Percentiles rank a stretch among this genome's conserved stretches.
Conservation (phyloP, 2,797 vertebrate species). For the Anguilla pacifica region DNA sequence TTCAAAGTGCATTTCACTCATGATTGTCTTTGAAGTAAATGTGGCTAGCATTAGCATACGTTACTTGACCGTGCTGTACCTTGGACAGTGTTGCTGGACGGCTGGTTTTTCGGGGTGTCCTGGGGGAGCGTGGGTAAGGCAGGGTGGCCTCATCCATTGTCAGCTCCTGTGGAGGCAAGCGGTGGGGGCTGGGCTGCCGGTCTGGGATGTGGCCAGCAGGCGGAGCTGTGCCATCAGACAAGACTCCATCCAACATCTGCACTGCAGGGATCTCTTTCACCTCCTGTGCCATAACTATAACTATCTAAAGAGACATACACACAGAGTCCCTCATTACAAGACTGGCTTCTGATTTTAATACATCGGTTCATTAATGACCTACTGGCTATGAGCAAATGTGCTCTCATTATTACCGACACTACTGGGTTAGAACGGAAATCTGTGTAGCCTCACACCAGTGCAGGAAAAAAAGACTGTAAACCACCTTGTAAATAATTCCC, state of each 20-base stretch:
- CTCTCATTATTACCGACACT: not conserved
- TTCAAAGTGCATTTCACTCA: not conserved
- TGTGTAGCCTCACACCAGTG: not conserved
- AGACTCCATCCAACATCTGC: slow-evolving; percentile 11
- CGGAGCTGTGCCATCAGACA: not conserved
- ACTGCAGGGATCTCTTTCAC: not conserved
- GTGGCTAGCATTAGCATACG: not conserved
- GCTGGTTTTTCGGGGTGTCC: slow-evolving; percentile 55
- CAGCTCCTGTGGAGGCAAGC: slow-evolving; percentile 44
- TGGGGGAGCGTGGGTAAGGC: slow-evolving; percentile 68
- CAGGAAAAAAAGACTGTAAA: not conserved
- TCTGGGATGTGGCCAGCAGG: slow-evolving; percentile 30
- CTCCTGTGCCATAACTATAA: slow-evolving; percentile 58
- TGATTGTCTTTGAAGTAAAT: not conserved
- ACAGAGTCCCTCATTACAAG: not conserved
- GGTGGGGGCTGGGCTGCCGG: slow-evolving; percentile 38
- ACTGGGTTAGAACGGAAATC: not conserved
- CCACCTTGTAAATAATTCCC: not conserved
- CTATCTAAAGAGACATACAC: slow-evolving; percentile 19
- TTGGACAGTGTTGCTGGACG: slow-evolving; percentile 42
- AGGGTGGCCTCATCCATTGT: slow-evolving; percentile 42
- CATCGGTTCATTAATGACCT: not conserved
- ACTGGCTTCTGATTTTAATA: not conserved
- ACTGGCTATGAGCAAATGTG: not conserved
- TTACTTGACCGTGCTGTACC: slow-evolving; percentile 38